A percentile compares a stretch with the other conserved stretches of the same genome.
phyloP scores from a whole-genome alignment of 2,888 invertebrate genomes.

The Tetropium fuscum region DNA sequence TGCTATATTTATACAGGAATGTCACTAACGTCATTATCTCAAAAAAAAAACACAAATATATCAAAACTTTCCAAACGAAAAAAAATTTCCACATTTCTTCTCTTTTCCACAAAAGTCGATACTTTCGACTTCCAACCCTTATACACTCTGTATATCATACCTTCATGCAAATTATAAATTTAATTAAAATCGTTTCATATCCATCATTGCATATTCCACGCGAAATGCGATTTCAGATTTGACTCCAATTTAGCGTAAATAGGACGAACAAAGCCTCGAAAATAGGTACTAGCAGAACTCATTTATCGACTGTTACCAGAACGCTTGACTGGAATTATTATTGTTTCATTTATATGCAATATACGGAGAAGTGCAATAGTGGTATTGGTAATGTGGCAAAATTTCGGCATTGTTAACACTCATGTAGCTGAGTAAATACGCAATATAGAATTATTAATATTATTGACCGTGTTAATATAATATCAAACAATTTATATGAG shows the following conservation, averaged over 20 bases:
- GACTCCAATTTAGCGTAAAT: constrained; percentile 14
- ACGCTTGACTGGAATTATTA: constrained; percentile 27
- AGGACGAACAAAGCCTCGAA: constrained; percentile 10
- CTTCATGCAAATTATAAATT: too few relatives aligned
- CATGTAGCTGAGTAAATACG: neutral
- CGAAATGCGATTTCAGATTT: neutral
- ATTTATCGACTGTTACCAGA: constrained; percentile 8
- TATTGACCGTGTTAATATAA: neutral
- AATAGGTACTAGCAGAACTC: constrained; percentile 14
- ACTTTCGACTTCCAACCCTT: too few relatives aligned
- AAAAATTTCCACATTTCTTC: too few relatives aligned
- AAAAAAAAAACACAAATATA: too few relatives aligned
- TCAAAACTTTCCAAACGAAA: too few relatives aligned
- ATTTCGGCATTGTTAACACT: constrained; percentile 14
- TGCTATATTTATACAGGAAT: too few relatives aligned
- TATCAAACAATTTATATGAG: neutral
- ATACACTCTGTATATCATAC: too few relatives aligned
- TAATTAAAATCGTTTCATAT: too few relatives aligned
- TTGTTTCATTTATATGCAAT: constrained; percentile 30
- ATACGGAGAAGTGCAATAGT: constrained; percentile 24
- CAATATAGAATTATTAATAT: neutral
- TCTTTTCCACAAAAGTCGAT: too few relatives aligned
- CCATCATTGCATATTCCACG: neutral
- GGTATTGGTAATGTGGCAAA: constrained; percentile 21
- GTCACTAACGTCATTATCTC: too few relatives aligned